Evolutionary conservation across 2,888 invertebrate genomes (phyloP).

Genomic region (Catonia carolina): DNA sequence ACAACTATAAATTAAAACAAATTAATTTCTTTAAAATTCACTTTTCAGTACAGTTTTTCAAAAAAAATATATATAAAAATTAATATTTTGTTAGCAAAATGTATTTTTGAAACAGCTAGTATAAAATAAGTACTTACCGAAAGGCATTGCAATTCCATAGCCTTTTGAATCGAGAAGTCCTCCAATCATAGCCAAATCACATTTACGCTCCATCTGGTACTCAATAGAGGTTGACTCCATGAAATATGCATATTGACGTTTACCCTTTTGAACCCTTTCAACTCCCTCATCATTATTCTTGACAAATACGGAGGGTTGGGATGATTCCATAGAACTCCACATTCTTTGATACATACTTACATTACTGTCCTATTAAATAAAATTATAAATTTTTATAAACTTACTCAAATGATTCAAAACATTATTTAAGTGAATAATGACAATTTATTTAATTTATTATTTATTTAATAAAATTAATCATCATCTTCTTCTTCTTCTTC

Average conservation of each 20-base stretch:
- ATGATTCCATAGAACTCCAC: slow-evolving; percentile 86
- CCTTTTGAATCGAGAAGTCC: slow-evolving; percentile 81
- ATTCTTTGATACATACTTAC: slow-evolving; percentile 84
- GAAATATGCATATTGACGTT: slow-evolving; percentile 78
- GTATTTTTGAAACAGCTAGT: too few relatives aligned
- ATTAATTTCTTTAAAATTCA: too few relatives aligned
- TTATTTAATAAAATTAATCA: too few relatives aligned
- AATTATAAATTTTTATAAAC: background rate
- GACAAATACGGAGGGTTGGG: slow-evolving; percentile 76
- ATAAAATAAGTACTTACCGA: slow-evolving; percentile 56
- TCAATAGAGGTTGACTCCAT: slow-evolving; percentile 96
- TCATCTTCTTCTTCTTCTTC: too few relatives aligned
- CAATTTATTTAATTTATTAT: too few relatives aligned
- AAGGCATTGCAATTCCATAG: slow-evolving; percentile 87
- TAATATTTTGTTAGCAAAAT: too few relatives aligned
- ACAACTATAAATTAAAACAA: too few relatives aligned
- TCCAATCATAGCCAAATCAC: slow-evolving; percentile 77
- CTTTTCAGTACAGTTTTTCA: too few relatives aligned
- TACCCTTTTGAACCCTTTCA: slow-evolving; percentile 70
- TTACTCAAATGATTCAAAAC: too few relatives aligned
- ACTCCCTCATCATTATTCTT: slow-evolving; percentile 79
- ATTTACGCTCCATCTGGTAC: slow-evolving; percentile 79
- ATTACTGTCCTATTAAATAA: slow-evolving; percentile 62
- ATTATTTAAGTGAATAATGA: too few relatives aligned
- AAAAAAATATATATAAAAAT: too few relatives aligned